phyloP scores from a whole-genome alignment of 1,140 invertebrate species.

The Drosophila pachea region DNA sequence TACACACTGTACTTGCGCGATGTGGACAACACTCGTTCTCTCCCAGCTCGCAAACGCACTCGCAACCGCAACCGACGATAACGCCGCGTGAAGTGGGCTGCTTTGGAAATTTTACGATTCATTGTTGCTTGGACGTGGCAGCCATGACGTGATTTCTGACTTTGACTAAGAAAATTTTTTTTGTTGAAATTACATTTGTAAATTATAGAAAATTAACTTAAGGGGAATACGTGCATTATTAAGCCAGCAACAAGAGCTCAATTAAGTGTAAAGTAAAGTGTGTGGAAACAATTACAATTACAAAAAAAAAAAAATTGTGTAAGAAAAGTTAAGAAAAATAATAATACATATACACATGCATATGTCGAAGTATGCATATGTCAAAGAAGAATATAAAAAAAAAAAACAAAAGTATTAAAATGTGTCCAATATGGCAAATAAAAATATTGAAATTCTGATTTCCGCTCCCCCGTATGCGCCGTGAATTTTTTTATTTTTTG shows the following conservation, averaged over 20 bases:
- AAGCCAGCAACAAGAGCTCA: slow-evolving; percentile 54
- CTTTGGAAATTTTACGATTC: slow-evolving; percentile 65
- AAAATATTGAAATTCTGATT: slow-evolving; percentile 54
- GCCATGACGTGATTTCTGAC: slow-evolving; percentile 79
- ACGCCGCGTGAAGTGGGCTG: slow-evolving; percentile 44
- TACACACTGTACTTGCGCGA: slow-evolving; percentile 39
- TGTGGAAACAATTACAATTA: slow-evolving; percentile 58
- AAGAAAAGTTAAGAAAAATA: slow-evolving; percentile 49
- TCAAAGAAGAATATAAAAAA: too few relatives aligned
- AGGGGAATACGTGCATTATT: slow-evolving; percentile 72
- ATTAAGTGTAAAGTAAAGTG: slow-evolving; percentile 61
- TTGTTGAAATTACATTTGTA: slow-evolving; percentile 69
- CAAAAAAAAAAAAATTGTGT: slow-evolving; percentile 66
- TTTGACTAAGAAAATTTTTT: slow-evolving; percentile 68
- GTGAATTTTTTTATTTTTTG: slow-evolving; percentile 8
- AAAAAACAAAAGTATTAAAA: slow-evolving; percentile 46
- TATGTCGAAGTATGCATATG: slow-evolving; percentile 24
- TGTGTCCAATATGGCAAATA: slow-evolving; percentile 59
- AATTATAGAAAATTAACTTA: slow-evolving; percentile 63
- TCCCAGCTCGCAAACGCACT: slow-evolving; percentile 50
- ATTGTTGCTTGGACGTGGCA: slow-evolving; percentile 79
- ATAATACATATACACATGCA: slow-evolving; percentile 41
- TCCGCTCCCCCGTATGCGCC: slow-evolving; percentile 44
- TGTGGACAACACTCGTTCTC: slow-evolving; percentile 29
- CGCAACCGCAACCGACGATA: slow-evolving; percentile 49